Evolutionary conservation across 2,888 invertebrate species (phyloP).

Genomic region (Galerucella calmariensis): DNA sequence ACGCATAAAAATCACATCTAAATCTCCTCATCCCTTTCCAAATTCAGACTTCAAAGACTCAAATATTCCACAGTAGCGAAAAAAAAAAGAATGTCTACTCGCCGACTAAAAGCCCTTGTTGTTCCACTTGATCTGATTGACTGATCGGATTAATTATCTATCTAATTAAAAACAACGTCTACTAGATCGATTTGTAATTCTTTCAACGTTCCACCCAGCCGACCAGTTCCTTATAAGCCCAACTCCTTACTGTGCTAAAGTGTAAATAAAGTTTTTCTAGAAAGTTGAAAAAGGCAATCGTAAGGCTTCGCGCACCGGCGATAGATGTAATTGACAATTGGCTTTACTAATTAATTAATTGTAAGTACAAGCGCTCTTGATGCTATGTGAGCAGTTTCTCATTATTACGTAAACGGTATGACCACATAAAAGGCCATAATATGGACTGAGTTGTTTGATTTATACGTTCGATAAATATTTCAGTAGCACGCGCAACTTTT

Average conservation of each 20-base stretch:
- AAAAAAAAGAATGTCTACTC: slow-evolving; percentile 27
- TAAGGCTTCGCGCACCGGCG: slow-evolving; percentile 53
- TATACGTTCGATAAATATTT: slow-evolving; percentile 54
- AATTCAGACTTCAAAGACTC: slow-evolving; percentile 40
- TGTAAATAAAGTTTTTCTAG: slow-evolving; percentile 63
- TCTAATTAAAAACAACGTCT: slow-evolving; percentile 62
- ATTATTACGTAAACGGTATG: slow-evolving; percentile 54
- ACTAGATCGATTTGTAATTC: slow-evolving; percentile 60
- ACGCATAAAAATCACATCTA: slow-evolving; percentile 34
- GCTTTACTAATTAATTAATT: slow-evolving; percentile 65
- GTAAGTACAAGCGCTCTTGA: slow-evolving; percentile 53
- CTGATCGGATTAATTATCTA: slow-evolving; percentile 62
- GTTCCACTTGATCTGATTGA: slow-evolving; percentile 61
- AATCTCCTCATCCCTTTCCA: slow-evolving; percentile 33
- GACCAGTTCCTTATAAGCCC: slow-evolving; percentile 59
- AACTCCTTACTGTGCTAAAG: slow-evolving; percentile 60
- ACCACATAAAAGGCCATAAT: slow-evolving; percentile 42
- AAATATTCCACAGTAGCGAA: slow-evolving; percentile 27
- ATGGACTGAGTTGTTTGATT: slow-evolving; percentile 50
- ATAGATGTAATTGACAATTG: slow-evolving; percentile 63
- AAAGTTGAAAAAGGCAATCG: slow-evolving; percentile 58
- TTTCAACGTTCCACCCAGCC: slow-evolving; percentile 51
- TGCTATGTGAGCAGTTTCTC: slow-evolving; percentile 54
- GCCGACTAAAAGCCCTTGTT: slow-evolving; percentile 32
- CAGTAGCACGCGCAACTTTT: slow-evolving; percentile 50